Percentiles rank a stretch among this genome's conserved stretches.
Evolutionary conservation across 2,888 invertebrate genomes (phyloP).

Genomic region (Hyalella azteca): DNA sequence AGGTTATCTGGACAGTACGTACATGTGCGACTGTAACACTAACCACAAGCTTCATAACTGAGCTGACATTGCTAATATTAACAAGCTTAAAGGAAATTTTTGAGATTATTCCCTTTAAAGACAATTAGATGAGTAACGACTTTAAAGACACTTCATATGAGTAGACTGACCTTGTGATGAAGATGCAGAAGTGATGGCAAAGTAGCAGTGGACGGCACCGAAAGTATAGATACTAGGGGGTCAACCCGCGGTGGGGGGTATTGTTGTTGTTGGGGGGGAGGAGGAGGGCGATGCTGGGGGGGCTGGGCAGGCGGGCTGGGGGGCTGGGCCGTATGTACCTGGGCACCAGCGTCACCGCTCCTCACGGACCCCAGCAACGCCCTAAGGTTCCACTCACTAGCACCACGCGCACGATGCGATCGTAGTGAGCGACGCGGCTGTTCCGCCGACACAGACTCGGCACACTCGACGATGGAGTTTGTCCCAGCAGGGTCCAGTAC

Average conservation of each 20-base stretch:
- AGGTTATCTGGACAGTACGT: no score
- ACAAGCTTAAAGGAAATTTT: no score
- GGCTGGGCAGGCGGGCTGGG: neutral
- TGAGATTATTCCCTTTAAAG: no score
- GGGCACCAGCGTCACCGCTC: neutral
- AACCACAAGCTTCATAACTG: no score
- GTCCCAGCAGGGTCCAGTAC: neutral
- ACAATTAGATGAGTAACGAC: no score
- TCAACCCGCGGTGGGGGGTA: neutral
- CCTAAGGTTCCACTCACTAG: neutral
- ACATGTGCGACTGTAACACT: no score
- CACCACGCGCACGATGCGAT: neutral
- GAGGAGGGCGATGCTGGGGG: conserved; percentile 6
- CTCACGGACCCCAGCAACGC: conserved; percentile 21
- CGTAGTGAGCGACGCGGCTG: neutral
- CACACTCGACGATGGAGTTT: neutral
- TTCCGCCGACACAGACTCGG: neutral
- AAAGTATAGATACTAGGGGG: neutral
- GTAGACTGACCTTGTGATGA: conserved; percentile 29
- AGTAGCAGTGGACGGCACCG: neutral
- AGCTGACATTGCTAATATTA: no score
- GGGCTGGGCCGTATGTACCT: neutral
- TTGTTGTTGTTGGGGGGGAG: neutral
- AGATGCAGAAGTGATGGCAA: neutral
- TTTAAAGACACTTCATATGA: no score